Conservation (phyloP, 2,888 invertebrate genomes). For the Hydrotaea diabolus region DNA sequence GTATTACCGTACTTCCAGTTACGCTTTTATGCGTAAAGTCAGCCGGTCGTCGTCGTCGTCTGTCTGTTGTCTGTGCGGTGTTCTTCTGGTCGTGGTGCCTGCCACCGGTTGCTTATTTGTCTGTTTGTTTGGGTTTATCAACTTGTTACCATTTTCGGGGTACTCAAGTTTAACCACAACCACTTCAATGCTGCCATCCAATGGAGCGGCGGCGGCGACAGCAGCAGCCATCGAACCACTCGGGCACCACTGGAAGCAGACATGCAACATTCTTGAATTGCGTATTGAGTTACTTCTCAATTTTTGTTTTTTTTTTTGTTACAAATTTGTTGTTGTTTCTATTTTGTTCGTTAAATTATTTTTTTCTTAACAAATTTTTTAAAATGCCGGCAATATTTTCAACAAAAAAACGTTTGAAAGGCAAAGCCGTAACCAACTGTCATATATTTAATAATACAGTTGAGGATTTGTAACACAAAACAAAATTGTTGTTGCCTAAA, state of each 20-base stretch:
- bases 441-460: neutral
- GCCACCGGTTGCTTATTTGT: conserved; percentile 53
- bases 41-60: neutral
- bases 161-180: conserved; percentile 65
- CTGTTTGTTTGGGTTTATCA: conserved; percentile 37
- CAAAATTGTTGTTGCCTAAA: neutral
- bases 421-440: neutral
- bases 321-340: conserved; percentile 27
- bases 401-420: neutral
- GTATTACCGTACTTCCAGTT: conserved; percentile 56
- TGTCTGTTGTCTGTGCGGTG: neutral
- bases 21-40: conserved; percentile 50
- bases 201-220: neutral
- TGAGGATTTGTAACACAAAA: neutral
- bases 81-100: conserved; percentile 5
- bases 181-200: neutral
- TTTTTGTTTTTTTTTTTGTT: neutral
- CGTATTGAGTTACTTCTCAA: neutral
- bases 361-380: neutral
- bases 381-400: neutral
- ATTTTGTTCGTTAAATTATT: neutral
- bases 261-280: conserved; percentile 28
- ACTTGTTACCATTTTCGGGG: conserved; percentile 64
- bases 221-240: neutral
- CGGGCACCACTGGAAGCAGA: no score